Evolutionary conservation across 1,140 invertebrate species (phyloP).

Genomic region (Zelostemma sp.): DNA sequence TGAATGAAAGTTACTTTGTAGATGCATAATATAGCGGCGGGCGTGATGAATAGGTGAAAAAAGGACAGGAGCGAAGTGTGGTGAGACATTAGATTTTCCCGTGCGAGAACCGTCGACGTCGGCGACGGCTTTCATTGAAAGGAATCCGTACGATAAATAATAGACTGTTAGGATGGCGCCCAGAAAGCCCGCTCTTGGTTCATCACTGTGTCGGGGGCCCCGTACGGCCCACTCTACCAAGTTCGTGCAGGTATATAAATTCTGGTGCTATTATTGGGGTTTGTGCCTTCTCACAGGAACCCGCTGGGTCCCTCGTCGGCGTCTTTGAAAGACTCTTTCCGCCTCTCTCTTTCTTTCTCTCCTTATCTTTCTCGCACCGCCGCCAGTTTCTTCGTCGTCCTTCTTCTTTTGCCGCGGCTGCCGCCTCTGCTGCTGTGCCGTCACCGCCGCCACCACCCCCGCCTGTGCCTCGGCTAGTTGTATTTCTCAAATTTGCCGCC

Average conservation of each 20-base stretch:
- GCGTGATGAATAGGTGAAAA: background rate
- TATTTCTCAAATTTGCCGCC: background rate
- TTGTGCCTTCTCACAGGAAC: constrained; percentile 64
- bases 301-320: constrained; percentile 55
- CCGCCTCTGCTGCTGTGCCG: constrained; percentile 5
- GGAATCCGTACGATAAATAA: background rate
- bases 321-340: constrained; percentile 58
- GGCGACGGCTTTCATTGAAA: background rate
- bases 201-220: constrained; percentile 45
- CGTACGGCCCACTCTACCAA: constrained; percentile 56
- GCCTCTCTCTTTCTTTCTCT: constrained; percentile 41
- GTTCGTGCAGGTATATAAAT: constrained; percentile 70
- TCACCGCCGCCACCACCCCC: constrained; percentile 12
- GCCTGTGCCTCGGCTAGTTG: constrained; percentile 11
- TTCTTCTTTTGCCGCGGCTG: constrained; percentile 19
- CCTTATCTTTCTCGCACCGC: constrained; percentile 26
- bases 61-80: background rate
- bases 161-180: background rate
- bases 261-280: constrained; percentile 70
- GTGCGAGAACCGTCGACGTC: background rate
- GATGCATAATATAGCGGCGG: background rate
- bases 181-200: constrained; percentile 33
- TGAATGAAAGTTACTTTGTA: background rate
- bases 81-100: background rate
- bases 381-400: constrained; percentile 9